Conservation (phyloP, 2,113 vertebrate species). For the Cisticola juncidis region DNA sequence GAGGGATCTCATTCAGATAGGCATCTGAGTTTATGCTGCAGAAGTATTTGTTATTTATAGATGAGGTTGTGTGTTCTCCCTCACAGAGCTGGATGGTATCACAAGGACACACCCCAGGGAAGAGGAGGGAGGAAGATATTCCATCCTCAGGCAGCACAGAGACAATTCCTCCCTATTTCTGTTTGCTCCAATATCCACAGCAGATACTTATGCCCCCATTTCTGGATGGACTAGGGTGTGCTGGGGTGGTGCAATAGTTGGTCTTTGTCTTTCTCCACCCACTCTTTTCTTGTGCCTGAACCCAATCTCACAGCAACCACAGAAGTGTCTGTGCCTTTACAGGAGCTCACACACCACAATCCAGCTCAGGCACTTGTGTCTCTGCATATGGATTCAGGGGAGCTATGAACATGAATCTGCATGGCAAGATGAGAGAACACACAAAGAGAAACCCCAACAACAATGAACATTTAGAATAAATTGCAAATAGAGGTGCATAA, state of each 20-base stretch:
- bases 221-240: rapidly evolving
- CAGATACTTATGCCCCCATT: not conserved
- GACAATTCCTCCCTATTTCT: not conserved
- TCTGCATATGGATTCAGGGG: not conserved
- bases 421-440: not conserved
- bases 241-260: not conserved
- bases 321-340: not conserved
- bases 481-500: constrained; percentile 16
- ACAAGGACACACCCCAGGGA: not conserved
- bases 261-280: not conserved
- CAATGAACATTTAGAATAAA: not conserved
- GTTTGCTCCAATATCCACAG: not conserved
- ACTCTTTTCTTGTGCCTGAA: not conserved
- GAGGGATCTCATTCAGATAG: not conserved
- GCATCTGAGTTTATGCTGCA: not conserved
- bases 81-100: not conserved
- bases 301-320: not conserved
- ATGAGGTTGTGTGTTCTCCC: not conserved
- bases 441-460: not conserved
- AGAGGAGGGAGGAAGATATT: not conserved
- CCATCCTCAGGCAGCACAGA: not conserved
- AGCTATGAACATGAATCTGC: not conserved
- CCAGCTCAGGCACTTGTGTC: not conserved
- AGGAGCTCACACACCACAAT: not conserved
- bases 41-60: not conserved